phyloP scores from a whole-genome alignment of 2,888 invertebrate species.

The Pocota personata region DNA sequence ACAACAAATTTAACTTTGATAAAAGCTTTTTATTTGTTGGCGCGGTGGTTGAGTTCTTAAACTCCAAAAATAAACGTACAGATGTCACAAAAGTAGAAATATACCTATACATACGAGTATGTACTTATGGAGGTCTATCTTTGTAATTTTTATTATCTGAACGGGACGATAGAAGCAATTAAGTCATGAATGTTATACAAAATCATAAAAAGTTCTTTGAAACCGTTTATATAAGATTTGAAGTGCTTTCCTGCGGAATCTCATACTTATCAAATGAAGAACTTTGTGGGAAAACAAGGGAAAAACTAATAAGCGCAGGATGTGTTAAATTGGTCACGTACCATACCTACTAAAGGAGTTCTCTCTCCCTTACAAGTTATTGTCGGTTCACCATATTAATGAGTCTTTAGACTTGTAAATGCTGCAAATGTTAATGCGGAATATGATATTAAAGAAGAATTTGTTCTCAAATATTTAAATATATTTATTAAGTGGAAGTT shows the following conservation, averaged over 20 bases:
- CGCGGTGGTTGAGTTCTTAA: too few relatives aligned
- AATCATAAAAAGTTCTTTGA: not conserved
- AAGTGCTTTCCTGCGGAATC: not conserved
- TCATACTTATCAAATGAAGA: not conserved
- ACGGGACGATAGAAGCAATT: not conserved
- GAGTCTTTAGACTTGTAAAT: not conserved
- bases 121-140: not conserved
- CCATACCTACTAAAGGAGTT: not conserved
- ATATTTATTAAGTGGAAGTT: too few relatives aligned
- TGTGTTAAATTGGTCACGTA: slow-evolving; percentile 41
- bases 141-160: not conserved
- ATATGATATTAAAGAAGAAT: not conserved
- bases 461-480: not conserved
- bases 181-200: slow-evolving; percentile 5
- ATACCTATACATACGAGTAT: not conserved
- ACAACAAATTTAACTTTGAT: too few relatives aligned
- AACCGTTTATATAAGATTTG: not conserved
- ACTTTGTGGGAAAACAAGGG: not conserved
- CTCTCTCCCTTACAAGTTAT: slow-evolving; percentile 2
- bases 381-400: slow-evolving; percentile 19
- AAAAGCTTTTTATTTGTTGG: too few relatives aligned
- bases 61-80: too few relatives aligned
- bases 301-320: slow-evolving; percentile 28
- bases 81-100: too few relatives aligned
- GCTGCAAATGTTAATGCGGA: not conserved